Base-by-base conservation (phyloP, 2,888 invertebrate species). In the Cordylochernes scorpioides region DNA sequence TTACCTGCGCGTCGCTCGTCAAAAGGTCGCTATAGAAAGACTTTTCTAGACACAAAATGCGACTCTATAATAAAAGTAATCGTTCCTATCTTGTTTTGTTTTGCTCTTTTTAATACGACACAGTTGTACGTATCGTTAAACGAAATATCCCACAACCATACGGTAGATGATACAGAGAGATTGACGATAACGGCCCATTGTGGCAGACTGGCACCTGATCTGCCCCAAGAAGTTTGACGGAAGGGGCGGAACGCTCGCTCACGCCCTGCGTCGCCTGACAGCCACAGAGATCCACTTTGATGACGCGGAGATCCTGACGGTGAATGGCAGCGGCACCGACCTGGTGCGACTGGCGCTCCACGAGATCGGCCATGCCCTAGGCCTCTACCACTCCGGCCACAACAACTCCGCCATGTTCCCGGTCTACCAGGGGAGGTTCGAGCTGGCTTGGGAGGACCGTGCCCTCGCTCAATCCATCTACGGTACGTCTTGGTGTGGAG, bases 361-460 rank as follows among this genome's bases (percentile, higher is more conserved):
- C 36, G 54, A 54, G 42, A 49, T 54, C 5, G 54, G 54, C 5
- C 54, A 54, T 36, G 51, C 53, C 12, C 44, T 54, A 3, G 53
- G 54, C 1, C 42, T 54, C 24, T 39, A 44, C 24, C 54, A 54
- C 41, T 49, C 47, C 6, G 43, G 45, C 29, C 44, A 47, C 27
- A 42, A 44, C n/a, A 45, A 47, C 31, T 53, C 53, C 24, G 49
- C 54, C 31, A 54, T 54, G 54, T 52, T 51, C 36, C 51, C 54
- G 29, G 49, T 53, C 31, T 53, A 54, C 39, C 41, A 46, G 5
- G 40, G 43, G 10, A 47, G 49, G 29, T 50, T 54, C 32, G 53
- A 53, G 32, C 42, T 54, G 4, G 46, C 47, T 14, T 44, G 45
- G 44, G 48, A 48, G 15, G 54, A 54, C 34, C 39, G 53, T 18